Evolutionary conservation across 2,113 vertebrate species (phyloP).

Genomic region (Falcunculus frontatus): DNA sequence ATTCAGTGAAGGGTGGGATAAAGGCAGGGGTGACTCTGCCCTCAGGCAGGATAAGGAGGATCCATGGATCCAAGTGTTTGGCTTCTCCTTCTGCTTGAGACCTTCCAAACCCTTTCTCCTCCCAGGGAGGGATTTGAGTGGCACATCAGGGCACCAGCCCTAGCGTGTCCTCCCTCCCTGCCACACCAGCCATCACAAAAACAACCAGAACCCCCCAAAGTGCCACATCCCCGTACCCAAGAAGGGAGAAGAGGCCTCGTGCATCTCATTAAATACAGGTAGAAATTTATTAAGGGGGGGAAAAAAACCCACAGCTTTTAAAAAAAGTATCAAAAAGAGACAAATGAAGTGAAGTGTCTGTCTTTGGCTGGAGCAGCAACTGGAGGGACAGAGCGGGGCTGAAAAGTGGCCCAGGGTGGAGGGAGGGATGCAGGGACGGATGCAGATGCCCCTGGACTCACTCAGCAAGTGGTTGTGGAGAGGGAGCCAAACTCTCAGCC

Average conservation of each 20-base stretch:
- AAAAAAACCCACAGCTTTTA: background rate
- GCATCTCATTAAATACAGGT: slow-evolving; percentile 42
- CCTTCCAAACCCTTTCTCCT: background rate
- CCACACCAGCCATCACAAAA: background rate
- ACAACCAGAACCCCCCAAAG: background rate
- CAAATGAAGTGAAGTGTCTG: background rate
- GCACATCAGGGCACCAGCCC: background rate
- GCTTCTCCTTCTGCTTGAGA: background rate
- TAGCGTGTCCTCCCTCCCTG: background rate
- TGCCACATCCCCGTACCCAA: rapidly evolving
- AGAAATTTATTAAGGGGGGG: slow-evolving; percentile 27
- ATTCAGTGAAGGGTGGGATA: background rate
- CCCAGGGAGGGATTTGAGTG: background rate
- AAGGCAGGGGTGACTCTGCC: background rate
- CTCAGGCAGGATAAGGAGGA: background rate
- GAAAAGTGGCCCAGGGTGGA: background rate
- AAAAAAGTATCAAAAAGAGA: slow-evolving; percentile 58
- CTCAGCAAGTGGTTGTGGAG: background rate
- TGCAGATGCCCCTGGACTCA: background rate
- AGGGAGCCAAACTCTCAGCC: background rate
- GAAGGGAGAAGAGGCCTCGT: background rate
- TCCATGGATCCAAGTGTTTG: background rate
- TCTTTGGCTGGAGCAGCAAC: slow-evolving; percentile 19
- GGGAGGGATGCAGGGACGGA: background rate
- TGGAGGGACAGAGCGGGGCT: background rate